Conservation (phyloP, 2,888 invertebrate species). For the Fragum whitleyi region DNA sequence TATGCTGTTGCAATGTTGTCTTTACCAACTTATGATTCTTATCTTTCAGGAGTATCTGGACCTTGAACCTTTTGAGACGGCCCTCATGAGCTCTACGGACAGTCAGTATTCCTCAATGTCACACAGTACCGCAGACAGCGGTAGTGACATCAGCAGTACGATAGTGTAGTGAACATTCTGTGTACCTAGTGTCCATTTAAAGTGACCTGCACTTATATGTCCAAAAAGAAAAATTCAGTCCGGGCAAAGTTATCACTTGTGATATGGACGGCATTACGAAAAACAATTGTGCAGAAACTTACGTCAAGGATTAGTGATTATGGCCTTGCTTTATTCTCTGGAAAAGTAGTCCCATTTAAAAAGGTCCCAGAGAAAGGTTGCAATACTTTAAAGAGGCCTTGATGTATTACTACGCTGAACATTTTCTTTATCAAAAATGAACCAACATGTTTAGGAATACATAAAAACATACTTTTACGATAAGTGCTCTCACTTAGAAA, state of each 20-base stretch:
- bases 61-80: conserved; percentile 86
- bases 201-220: not conserved
- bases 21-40: not conserved
- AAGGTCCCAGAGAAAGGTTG: not conserved
- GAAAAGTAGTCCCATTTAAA: conserved; percentile 22
- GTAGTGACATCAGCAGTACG: conserved; percentile 66
- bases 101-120: conserved; percentile 84
- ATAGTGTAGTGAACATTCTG: conserved; percentile 49
- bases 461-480: not conserved
- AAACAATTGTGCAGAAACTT: too few species aligned
- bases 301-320: not conserved
- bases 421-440: not conserved
- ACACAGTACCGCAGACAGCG: conserved; percentile 75
- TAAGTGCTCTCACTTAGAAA: conserved; percentile 8
- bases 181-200: not conserved
- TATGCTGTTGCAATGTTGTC: too few species aligned
- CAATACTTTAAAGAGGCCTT: not conserved
- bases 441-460: not conserved
- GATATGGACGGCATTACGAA: too few species aligned
- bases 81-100: conserved; percentile 79
- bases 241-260: too few species aligned
- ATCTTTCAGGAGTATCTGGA: conserved; percentile 92
- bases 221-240: not conserved
- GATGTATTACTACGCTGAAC: conserved; percentile 11
- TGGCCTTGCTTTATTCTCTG: not conserved